A percentile compares a stretch with the other conserved stretches of the same genome.
Conservation (phyloP, 2,888 invertebrate genomes). For the Diaperis boleti region DNA sequence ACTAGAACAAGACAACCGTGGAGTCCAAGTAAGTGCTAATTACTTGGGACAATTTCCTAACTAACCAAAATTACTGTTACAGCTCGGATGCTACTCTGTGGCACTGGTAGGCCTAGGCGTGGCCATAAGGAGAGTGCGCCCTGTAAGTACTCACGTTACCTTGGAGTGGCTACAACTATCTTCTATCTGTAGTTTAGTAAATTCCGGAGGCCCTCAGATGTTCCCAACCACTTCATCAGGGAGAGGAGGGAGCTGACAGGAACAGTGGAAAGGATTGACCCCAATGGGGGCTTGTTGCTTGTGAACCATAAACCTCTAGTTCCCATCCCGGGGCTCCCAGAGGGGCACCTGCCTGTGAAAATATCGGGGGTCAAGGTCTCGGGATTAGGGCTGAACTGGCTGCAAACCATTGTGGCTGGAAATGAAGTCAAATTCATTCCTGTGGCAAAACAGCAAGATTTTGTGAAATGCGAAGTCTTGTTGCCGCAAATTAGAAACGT, state of each 20-base stretch:
- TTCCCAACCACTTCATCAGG: conserved; percentile 63
- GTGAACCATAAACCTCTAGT: conserved; percentile 65
- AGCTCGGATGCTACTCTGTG: conserved; percentile 70
- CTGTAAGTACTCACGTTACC: conserved; percentile 63
- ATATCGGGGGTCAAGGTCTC: conserved; percentile 68
- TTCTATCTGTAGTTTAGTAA: conserved; percentile 61
- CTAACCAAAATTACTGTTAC: neutral
- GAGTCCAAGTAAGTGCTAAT: conserved; percentile 60
- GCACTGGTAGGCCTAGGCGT: conserved; percentile 67
- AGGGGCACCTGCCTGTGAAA: conserved; percentile 67
- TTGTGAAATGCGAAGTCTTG: conserved; percentile 66
- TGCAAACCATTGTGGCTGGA: conserved; percentile 64
- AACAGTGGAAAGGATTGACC: conserved; percentile 63
- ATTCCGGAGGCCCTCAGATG: conserved; percentile 63
- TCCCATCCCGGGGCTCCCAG: conserved; percentile 53
- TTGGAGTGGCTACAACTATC: neutral
- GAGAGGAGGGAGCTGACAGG: conserved; percentile 63
- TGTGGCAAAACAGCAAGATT: conserved; percentile 63
- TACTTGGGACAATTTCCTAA: neutral
- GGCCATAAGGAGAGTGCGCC: conserved; percentile 69
- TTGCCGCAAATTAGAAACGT: conserved; percentile 58
- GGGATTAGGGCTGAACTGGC: conserved; percentile 67
- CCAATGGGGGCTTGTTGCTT: conserved; percentile 62
- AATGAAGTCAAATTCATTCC: conserved; percentile 65
- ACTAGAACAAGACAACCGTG: conserved; percentile 63